A percentile compares a stretch with the other conserved stretches of the same genome.
phyloP scores from a whole-genome alignment of 2,113 vertebrate species.

The Bubo bubo region DNA sequence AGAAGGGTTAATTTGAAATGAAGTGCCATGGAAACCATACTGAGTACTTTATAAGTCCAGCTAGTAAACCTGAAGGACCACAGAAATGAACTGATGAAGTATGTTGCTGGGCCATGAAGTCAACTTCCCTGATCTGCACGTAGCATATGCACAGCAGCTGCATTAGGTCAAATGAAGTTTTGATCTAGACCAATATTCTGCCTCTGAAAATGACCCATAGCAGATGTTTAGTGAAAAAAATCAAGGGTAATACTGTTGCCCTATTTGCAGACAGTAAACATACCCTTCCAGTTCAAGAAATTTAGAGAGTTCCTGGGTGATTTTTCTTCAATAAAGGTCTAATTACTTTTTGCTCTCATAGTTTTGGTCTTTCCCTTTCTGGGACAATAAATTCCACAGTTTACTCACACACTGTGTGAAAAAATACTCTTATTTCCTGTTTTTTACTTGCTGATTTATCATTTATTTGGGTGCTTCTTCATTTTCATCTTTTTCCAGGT shows the following conservation, averaged over 20 bases:
- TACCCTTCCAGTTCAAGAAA: neutral
- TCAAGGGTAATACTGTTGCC: neutral
- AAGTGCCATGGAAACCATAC: neutral
- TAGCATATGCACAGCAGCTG: neutral
- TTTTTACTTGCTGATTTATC: neutral
- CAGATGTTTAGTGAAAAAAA: neutral
- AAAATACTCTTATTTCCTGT: neutral
- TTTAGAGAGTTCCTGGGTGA: neutral
- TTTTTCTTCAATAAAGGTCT: neutral
- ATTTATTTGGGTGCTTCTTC: neutral
- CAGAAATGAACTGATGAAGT: neutral
- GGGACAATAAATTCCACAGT: neutral
- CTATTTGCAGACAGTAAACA: neutral
- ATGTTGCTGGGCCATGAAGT: neutral
- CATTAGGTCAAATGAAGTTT: neutral
- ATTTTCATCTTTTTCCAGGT: neutral
- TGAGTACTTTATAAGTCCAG: neutral
- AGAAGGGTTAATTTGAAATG: neutral
- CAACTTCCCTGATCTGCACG: neutral
- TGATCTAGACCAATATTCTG: neutral
- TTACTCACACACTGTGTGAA: neutral
- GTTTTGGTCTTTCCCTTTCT: neutral
- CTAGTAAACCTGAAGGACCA: neutral
- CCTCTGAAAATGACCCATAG: neutral
- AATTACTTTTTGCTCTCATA: neutral